These are phyloP conservation scores for Coelinius sp. DNA, from an alignment of 2,888 invertebrate genomes.

Conservation along the genomic window DNA sequence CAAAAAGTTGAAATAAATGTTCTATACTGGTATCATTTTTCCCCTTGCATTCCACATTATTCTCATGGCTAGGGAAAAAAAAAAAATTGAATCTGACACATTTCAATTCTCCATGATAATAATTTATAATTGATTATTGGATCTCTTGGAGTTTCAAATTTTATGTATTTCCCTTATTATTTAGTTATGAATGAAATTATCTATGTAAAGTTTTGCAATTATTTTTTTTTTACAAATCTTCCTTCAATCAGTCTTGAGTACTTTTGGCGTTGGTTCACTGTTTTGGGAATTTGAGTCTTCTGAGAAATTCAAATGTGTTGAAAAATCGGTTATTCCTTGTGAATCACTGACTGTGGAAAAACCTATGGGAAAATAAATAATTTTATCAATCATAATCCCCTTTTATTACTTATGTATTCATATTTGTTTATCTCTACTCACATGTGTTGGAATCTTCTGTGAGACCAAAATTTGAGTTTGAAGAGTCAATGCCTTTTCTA, in stretches of 20 bases:
- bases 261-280: slow-evolving; percentile 84
- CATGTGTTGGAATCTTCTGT: slow-evolving; percentile 94
- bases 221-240: background rate
- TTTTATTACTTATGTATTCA: too few relatives aligned
- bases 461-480: slow-evolving; percentile 87
- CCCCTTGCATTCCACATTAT: background rate
- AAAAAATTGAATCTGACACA: background rate
- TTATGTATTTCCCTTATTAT: background rate
- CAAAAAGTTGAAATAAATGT: background rate
- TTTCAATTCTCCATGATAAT: background rate
- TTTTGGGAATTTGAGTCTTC: slow-evolving; percentile 93
- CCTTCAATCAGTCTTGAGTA: slow-evolving; percentile 83
- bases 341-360: slow-evolving; percentile 93
- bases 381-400: slow-evolving; percentile 7
- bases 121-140: too few relatives aligned
- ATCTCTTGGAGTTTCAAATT: background rate
- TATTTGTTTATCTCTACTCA: slow-evolving; percentile 72
- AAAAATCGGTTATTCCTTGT: slow-evolving; percentile 89
- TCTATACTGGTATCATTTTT: background rate
- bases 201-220: background rate
- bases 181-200: background rate
- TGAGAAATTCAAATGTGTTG: slow-evolving; percentile 88
- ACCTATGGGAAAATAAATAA: slow-evolving; percentile 73
- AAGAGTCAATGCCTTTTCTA: slow-evolving; percentile 80
- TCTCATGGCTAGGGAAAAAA: too few relatives aligned